Conservation (phyloP, 1,140 invertebrate species). For the Drosophila tristis region DNA sequence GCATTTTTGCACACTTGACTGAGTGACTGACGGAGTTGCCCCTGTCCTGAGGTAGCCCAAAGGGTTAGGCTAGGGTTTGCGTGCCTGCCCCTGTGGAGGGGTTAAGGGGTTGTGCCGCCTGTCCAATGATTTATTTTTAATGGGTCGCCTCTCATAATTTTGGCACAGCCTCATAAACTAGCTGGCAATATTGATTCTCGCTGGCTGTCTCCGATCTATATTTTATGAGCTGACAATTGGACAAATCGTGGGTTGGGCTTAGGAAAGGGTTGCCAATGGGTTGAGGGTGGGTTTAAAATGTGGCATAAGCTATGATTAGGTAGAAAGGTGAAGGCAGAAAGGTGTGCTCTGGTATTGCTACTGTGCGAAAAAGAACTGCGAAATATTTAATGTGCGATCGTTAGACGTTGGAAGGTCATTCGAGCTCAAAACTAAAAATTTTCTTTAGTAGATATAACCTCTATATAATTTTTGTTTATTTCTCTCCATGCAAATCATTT, state of each 20-base stretch:
- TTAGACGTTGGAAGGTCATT: neutral
- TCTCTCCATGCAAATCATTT: no score
- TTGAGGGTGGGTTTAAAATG: conserved; percentile 25
- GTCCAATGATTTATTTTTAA: conserved; percentile 78
- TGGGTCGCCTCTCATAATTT: conserved; percentile 66
- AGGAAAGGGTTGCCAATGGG: conserved; percentile 18
- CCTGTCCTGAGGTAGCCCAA: conserved; percentile 41
- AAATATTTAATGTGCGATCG: neutral
- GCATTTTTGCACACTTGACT: conserved; percentile 81
- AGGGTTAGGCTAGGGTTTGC: conserved; percentile 47
- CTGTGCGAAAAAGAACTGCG: conserved; percentile 22
- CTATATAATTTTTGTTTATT: no score
- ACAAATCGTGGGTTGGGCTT: conserved; percentile 58
- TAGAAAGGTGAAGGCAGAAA: no score
- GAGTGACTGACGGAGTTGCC: conserved; percentile 23
- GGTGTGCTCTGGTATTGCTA: neutral
- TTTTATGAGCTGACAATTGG: conserved; percentile 80
- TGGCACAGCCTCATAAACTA: conserved; percentile 68
- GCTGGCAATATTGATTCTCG: conserved; percentile 54
- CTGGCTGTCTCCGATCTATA: conserved; percentile 57
- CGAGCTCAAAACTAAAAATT: neutral
- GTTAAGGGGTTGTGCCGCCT: conserved; percentile 45
- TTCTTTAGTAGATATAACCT: no score
- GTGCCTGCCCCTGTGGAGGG: conserved; percentile 5
- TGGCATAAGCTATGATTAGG: neutral